Conservation (phyloP, 2,888 invertebrate genomes). For the Nebria salina region DNA sequence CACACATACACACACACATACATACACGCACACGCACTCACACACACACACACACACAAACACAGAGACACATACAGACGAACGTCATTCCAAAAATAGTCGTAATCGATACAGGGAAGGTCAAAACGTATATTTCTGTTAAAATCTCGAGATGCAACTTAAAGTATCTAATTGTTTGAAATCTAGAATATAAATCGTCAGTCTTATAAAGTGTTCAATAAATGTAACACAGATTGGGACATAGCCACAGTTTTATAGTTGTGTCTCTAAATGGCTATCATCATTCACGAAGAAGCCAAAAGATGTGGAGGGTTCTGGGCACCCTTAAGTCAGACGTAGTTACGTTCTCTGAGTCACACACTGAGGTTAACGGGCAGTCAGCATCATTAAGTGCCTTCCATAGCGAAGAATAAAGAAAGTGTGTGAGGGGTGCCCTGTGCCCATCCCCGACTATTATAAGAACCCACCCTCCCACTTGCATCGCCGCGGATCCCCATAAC, state of each 20-base stretch:
- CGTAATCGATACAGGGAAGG: too few relatives aligned
- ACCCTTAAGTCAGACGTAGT: constrained; percentile 10
- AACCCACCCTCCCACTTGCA: constrained; percentile 20
- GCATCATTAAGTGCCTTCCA: constrained; percentile 61
- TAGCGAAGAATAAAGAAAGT: constrained; percentile 28
- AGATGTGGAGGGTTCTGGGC: neutral
- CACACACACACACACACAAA: too few relatives aligned
- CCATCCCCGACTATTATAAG: constrained; percentile 46
- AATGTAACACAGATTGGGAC: constrained; percentile 38
- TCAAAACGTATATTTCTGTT: too few relatives aligned
- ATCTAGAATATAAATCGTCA: neutral
- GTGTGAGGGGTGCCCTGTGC: constrained; percentile 51
- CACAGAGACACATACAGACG: too few relatives aligned
- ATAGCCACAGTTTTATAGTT: constrained; percentile 44
- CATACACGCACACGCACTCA: too few relatives aligned
- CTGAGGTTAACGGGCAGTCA: constrained; percentile 56
- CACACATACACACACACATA: too few relatives aligned
- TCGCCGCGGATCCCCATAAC: constrained; percentile 26
- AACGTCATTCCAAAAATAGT: too few relatives aligned
- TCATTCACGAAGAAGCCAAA: constrained; percentile 32
- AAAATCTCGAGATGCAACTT: neutral
- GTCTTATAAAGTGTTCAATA: constrained; percentile 39
- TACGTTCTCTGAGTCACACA: constrained; percentile 24
- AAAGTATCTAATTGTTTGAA: neutral
- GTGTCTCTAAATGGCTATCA: constrained; percentile 46